Evolutionary conservation across 2,797 vertebrate genomes (phyloP).

Genomic region (Pelodytes ibericus): DNA sequence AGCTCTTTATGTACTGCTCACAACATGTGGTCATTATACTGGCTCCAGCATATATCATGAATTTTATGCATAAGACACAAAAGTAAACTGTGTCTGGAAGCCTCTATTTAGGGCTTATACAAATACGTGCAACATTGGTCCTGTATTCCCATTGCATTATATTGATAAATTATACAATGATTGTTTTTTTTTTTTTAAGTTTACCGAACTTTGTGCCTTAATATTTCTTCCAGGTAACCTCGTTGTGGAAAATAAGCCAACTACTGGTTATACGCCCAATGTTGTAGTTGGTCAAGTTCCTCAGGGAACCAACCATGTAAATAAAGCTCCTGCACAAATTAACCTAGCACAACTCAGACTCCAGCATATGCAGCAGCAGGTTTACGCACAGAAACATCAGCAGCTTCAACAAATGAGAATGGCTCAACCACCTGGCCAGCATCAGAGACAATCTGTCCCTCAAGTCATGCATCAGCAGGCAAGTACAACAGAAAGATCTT

Average conservation of each 20-base stretch:
- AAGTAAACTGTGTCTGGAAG: too few relatives aligned
- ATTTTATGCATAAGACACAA: too few relatives aligned
- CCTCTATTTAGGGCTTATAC: too few relatives aligned
- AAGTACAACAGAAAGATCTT: slow-evolving; percentile 51
- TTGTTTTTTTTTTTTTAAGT: neutral
- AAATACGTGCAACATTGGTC: too few relatives aligned
- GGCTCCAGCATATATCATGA: too few relatives aligned
- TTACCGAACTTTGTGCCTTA: neutral
- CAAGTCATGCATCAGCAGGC: slow-evolving; percentile 95
- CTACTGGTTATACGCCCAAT: slow-evolving; percentile 81
- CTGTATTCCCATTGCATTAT: neutral
- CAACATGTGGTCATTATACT: too few relatives aligned
- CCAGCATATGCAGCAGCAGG: slow-evolving; percentile 95
- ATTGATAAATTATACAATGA: neutral
- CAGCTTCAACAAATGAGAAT: slow-evolving; percentile 82
- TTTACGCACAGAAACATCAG: slow-evolving; percentile 89
- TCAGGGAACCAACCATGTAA: slow-evolving; percentile 83
- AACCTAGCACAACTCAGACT: slow-evolving; percentile 94
- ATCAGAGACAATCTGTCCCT: slow-evolving; percentile 75
- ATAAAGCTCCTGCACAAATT: slow-evolving; percentile 91
- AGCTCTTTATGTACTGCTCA: too few relatives aligned
- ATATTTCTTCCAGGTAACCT: slow-evolving; percentile 83
- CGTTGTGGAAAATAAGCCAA: slow-evolving; percentile 92
- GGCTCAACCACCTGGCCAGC: slow-evolving; percentile 78
- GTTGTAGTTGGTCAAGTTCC: slow-evolving; percentile 88